Evolutionary conservation across 1,140 invertebrate species (phyloP).

Genomic region (Chironomus tepperi): DNA sequence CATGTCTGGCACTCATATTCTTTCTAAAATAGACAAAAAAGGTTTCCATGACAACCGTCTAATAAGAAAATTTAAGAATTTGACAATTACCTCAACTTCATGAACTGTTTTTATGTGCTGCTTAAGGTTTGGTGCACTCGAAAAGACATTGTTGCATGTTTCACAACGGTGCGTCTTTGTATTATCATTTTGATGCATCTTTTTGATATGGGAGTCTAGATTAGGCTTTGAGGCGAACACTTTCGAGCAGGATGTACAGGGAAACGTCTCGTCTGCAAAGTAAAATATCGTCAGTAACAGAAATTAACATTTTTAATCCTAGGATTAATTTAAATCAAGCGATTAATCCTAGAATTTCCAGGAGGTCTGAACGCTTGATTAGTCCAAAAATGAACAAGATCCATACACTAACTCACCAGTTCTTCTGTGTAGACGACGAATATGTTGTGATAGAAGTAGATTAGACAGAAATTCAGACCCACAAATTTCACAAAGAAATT

Average conservation of each 20-base stretch:
- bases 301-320: neutral
- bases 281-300: neutral
- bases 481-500: conserved; percentile 16
- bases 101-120: conserved; percentile 7
- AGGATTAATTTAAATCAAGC: neutral
- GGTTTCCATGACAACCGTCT: neutral
- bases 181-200: conserved; percentile 12
- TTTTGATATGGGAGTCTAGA: neutral
- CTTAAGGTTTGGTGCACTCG: neutral
- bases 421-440: neutral
- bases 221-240: conserved; percentile 15
- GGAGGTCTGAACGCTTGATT: no score
- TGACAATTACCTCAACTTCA: conserved; percentile 2
- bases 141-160: neutral
- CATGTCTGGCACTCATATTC: conserved; percentile 20
- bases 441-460: conserved; percentile 11
- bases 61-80: neutral
- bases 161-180: neutral
- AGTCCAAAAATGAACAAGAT: neutral
- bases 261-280: neutral
- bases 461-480: conserved; percentile 7
- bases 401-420: neutral
- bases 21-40: neutral
- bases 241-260: neutral
- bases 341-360: neutral